These are phyloP conservation scores for Eurytoma californica DNA, from an alignment of 2,888 invertebrate genomes.

Conservation along the genomic window DNA sequence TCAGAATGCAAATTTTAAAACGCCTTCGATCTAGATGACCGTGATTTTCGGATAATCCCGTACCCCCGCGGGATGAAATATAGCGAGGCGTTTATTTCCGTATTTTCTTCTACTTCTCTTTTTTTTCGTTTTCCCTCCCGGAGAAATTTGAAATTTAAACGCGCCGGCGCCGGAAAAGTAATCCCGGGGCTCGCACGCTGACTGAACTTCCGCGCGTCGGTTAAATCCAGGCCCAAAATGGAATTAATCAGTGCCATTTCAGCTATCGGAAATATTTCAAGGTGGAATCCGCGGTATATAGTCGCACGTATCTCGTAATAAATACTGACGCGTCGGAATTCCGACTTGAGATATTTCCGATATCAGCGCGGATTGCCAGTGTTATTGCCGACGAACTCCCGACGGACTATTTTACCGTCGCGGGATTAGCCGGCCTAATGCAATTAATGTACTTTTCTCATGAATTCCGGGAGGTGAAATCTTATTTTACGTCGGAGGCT, in stretches of 20 bases:
- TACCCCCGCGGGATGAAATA: too few relatives aligned
- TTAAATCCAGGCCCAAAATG: constrained; percentile 4
- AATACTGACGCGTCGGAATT: constrained; percentile 36
- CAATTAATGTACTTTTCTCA: too few relatives aligned
- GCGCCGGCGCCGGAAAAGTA: background rate
- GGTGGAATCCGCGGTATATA: constrained; percentile 32
- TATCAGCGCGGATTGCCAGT: constrained; percentile 25
- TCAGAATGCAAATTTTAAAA: constrained; percentile 34
- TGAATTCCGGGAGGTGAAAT: too few relatives aligned
- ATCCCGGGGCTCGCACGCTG: background rate
- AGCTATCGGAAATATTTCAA: constrained; percentile 52
- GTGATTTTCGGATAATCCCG: background rate
- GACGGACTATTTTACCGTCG: constrained; percentile 6
- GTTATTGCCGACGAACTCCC: constrained; percentile 9
- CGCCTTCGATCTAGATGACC: background rate
- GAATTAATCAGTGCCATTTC: constrained; percentile 46
- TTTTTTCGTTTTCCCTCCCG: background rate
- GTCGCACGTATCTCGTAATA: constrained; percentile 16
- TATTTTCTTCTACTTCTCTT: too few relatives aligned
- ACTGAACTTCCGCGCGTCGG: background rate
- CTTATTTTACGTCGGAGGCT: too few relatives aligned
- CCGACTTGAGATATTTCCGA: constrained; percentile 50
- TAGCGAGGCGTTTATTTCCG: too few relatives aligned
- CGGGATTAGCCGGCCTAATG: background rate
- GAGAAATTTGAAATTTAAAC: background rate